Percentiles rank a stretch among this genome's conserved stretches.
These are phyloP conservation scores for Dermochelys coriacea DNA, from an alignment of 2,797 vertebrate species.

Conservation along the genomic window DNA sequence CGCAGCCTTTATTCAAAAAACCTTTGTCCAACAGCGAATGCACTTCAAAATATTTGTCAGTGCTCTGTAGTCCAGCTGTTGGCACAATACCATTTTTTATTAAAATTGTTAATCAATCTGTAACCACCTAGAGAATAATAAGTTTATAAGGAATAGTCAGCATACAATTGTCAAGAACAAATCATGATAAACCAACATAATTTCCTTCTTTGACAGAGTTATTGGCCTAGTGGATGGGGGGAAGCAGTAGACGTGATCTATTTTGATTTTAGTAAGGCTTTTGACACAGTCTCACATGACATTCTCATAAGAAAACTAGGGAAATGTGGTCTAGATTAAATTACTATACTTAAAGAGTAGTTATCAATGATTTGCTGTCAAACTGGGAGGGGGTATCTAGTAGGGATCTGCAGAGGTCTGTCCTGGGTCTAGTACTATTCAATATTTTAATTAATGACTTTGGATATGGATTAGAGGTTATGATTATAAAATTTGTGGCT, in stretches of 20 bases:
- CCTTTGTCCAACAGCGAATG: not conserved
- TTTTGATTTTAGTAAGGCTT: not conserved
- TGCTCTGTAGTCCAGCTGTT: not conserved
- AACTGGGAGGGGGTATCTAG: not conserved
- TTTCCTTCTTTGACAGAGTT: not conserved
- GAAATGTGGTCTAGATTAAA: not conserved
- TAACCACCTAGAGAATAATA: not conserved
- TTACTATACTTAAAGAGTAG: not conserved
- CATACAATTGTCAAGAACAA: not conserved
- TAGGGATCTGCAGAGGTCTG: not conserved
- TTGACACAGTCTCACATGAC: not conserved
- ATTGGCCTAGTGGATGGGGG: not conserved
- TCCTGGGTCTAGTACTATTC: not conserved
- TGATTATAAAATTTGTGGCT: not conserved
- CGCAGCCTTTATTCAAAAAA: not conserved
- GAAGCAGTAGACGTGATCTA: not conserved
- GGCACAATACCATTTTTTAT: not conserved
- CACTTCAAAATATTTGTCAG: not conserved
- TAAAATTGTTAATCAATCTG: not conserved
- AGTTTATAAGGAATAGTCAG: not conserved
- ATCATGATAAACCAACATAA: not conserved
- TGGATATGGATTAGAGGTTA: not conserved
- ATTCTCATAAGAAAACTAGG: not conserved
- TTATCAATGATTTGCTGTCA: not conserved
- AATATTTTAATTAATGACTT: not conserved